phyloP scores from a whole-genome alignment of 1,140 invertebrate genomes.

The Diploscapter pachys region DNA sequence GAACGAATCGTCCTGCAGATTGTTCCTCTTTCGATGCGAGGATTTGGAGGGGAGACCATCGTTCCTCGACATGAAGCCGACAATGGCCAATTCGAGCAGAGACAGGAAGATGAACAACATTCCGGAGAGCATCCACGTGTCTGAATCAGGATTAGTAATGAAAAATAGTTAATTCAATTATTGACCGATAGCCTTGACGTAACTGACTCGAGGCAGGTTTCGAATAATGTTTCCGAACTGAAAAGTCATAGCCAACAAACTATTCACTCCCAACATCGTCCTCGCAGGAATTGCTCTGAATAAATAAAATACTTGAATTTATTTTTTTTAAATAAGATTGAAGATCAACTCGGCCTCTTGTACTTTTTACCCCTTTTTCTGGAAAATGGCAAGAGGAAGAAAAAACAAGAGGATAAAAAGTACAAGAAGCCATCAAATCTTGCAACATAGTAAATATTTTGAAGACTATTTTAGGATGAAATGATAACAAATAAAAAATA shows the following conservation, averaged over 20 bases:
- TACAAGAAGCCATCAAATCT: neutral
- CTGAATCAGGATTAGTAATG: constrained; percentile 15
- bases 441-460: neutral
- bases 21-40: constrained; percentile 1
- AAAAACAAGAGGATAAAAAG: neutral
- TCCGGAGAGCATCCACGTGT: constrained; percentile 35
- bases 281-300: constrained; percentile 54
- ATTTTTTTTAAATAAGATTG: neutral
- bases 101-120: constrained; percentile 59
- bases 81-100: constrained; percentile 54
- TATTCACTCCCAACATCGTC: constrained; percentile 57
- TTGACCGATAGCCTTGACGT: constrained; percentile 42
- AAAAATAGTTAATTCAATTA: neutral
- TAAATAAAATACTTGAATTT: neutral
- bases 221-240: constrained; percentile 58
- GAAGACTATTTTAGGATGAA: neutral
- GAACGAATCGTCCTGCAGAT: neutral
- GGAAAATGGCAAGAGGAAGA: neutral
- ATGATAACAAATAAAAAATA: neutral
- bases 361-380: too few species aligned
- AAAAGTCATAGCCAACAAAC: constrained; percentile 58
- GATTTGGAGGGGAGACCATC: constrained; percentile 46
- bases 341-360: neutral
- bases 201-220: constrained; percentile 53
- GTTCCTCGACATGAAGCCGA: constrained; percentile 58